Base-by-base conservation (phyloP, 2,113 vertebrate genomes). In the Mormyrus iriodes region DNA sequence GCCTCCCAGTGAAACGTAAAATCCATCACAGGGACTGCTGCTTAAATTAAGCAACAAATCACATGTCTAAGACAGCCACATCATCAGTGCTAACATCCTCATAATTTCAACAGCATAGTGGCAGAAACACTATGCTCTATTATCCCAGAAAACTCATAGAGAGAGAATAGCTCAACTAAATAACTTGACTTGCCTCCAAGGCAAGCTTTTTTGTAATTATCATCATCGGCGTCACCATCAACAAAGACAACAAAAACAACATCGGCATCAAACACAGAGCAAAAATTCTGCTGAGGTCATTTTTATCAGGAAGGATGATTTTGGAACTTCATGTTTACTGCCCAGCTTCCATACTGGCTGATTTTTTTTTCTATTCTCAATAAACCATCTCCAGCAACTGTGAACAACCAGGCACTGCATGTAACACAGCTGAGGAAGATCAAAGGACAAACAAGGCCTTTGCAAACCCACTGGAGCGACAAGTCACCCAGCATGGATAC, bases 41-140 rank as follows among this genome's bases (percentile, higher is more conserved):
- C 35, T 86, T 86, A 86, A 86, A 52, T 86, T 51, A 52, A 86
- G 49, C 85, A 86, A 51, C 46, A 86, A 51, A 52, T 52, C 85
- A 84, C 35, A 46, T 85, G 39, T n/a, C 39, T 8, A 44, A 84
- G 44, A 85, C 79, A 21, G 44, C 6, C 35, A 19, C 39, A 83
- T 46, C 79, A 46, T 27, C 82, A 48, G 44, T 10, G 19, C 46
- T 13, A 84, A 84, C 44, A 84, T 24, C 21, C 39, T 44, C 4
- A 84, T 24, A 84, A 84, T 84, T 19, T 49, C 19, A 48, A 49
- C 39, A 13, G 82, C 65, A n/a, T 27, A 31, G 65, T 24, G 21
- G 3, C 46, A 85, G 42, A 85, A 3, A 48, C 82, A 85, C 35
- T 48, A 49, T 27, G 31, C 82, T 85, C 44, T 49, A 49, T 48